A percentile compares a stretch with the other conserved stretches of the same genome.
These are phyloP conservation scores for Enteromius paludinosus DNA, from an alignment of 2,797 vertebrate species.

Conservation along the genomic window DNA sequence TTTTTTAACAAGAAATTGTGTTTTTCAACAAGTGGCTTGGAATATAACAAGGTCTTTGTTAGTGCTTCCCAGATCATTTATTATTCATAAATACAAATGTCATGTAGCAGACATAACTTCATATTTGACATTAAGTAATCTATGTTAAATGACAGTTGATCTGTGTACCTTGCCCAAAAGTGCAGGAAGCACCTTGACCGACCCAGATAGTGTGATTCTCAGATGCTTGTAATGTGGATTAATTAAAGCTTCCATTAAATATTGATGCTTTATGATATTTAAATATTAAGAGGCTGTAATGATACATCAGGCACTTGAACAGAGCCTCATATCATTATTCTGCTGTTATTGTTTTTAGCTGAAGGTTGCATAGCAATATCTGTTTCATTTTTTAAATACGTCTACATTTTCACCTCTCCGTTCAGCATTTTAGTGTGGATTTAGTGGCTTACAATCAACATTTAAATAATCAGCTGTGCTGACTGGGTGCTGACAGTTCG, in stretches of 20 bases:
- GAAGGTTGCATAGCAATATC: neutral
- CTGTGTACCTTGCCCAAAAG: slow-evolving; percentile 52
- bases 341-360: neutral
- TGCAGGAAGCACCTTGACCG: slow-evolving; percentile 32
- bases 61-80: slow-evolving; percentile 6
- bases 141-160: slow-evolving; percentile 10
- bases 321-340: neutral
- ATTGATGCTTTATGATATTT: neutral
- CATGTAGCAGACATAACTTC: neutral
- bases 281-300: slow-evolving; percentile 18
- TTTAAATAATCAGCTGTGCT: slow-evolving; percentile 21
- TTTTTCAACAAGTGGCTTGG: slow-evolving; percentile 27
- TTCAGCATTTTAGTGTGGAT: neutral
- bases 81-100: slow-evolving; percentile 35
- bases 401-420: neutral
- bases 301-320: neutral
- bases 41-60: neutral
- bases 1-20: neutral
- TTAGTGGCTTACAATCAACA: slow-evolving; percentile 10
- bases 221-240: slow-evolving; percentile 1
- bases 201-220: slow-evolving; percentile 14
- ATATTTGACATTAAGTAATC: slow-evolving; percentile 42
- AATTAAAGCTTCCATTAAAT: slow-evolving; percentile 14
- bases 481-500: neutral
- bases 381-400: neutral